phyloP scores from a whole-genome alignment of 2,113 vertebrate genomes.

The Mesitornis unicolor region DNA sequence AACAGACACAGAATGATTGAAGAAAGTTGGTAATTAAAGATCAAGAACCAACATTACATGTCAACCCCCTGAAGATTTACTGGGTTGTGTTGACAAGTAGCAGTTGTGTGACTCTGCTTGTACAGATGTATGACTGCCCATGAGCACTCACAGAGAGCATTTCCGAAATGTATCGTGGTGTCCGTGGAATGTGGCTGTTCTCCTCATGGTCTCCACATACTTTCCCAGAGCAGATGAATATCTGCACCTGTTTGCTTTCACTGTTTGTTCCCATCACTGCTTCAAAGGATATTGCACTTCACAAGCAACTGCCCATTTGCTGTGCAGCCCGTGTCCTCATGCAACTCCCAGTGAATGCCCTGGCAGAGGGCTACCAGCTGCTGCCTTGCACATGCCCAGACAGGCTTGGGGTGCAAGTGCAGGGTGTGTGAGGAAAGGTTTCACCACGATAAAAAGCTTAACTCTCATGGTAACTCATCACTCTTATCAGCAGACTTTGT shows the following conservation, averaged over 20 bases:
- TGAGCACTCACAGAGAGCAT: background rate
- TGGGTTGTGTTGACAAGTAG: background rate
- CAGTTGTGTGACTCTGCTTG: background rate
- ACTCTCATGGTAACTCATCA: background rate
- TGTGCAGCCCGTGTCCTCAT: background rate
- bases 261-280: background rate
- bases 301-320: rapidly evolving
- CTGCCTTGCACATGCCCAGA: background rate
- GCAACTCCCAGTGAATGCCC: background rate
- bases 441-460: background rate
- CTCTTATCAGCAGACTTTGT: background rate
- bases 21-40: background rate
- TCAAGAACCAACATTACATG: background rate
- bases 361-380: background rate
- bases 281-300: background rate
- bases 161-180: background rate
- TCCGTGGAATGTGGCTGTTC: background rate
- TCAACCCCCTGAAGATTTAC: background rate
- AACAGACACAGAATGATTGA: background rate
- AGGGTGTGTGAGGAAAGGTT: background rate
- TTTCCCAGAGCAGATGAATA: background rate
- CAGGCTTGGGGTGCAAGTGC: background rate
- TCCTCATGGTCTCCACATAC: background rate
- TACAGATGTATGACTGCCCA: rapidly evolving
- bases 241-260: conserved; percentile 4